A percentile compares a stretch with the other conserved stretches of the same genome.
phyloP scores from a whole-genome alignment of 2,797 vertebrate genomes.

The Carduelis carduelis region DNA sequence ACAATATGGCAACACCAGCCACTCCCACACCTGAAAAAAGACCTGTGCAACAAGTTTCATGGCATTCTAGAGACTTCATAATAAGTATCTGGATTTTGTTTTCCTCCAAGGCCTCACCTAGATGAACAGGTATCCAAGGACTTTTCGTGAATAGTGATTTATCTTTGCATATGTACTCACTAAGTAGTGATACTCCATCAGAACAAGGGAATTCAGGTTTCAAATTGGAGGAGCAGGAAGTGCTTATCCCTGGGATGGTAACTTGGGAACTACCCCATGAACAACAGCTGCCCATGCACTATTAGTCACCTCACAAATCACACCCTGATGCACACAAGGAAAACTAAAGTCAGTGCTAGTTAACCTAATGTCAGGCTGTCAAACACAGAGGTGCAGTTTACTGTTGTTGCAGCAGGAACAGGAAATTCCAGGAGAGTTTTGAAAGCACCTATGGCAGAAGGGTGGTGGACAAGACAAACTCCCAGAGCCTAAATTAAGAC shows the following conservation, averaged over 20 bases:
- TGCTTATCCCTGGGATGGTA: neutral
- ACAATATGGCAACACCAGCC: neutral
- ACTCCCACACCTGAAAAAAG: neutral
- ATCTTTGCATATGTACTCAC: neutral
- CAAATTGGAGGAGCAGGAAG: neutral
- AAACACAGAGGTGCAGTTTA: neutral
- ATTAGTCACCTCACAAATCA: slow-evolving; percentile 29
- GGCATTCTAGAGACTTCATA: neutral
- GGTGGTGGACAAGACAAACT: neutral
- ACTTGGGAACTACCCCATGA: neutral
- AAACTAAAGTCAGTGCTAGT: neutral
- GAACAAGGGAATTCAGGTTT: neutral
- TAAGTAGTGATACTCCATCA: neutral
- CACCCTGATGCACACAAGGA: neutral
- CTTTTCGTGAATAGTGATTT: neutral
- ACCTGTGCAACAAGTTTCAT: neutral
- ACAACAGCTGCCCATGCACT: neutral
- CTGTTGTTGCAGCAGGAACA: neutral
- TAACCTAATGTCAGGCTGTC: slow-evolving; percentile 4
- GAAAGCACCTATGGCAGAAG: neutral
- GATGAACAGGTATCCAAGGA: neutral
- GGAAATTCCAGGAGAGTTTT: slow-evolving; percentile 49
- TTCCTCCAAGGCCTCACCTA: neutral
- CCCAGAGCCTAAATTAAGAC: neutral
- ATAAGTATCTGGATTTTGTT: neutral